Conservation (phyloP, 2,888 invertebrate species). For the Malthinus seriepunctatus region DNA sequence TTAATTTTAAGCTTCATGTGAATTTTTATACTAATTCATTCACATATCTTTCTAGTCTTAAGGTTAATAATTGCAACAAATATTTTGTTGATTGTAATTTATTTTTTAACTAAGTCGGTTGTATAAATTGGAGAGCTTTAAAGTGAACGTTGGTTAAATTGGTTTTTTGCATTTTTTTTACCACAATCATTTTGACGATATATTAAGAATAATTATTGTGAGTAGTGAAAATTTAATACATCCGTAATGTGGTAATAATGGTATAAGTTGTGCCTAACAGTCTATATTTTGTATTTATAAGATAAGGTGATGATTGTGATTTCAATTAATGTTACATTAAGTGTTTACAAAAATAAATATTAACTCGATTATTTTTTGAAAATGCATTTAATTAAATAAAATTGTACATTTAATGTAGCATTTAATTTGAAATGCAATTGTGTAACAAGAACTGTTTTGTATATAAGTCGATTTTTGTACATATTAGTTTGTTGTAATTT, state of each 20-base stretch:
- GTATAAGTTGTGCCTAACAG: constrained; percentile 16
- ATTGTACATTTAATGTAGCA: neutral
- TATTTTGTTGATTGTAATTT: constrained; percentile 3
- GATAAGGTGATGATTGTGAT: constrained; percentile 10
- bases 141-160: neutral
- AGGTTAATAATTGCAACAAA: constrained; percentile 11
- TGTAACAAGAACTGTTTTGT: constrained; percentile 16
- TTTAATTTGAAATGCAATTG: constrained; percentile 5
- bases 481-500: constrained; percentile 20
- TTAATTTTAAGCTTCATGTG: neutral
- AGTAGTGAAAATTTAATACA: constrained; percentile 4
- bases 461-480: constrained; percentile 19
- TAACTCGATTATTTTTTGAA: neutral
- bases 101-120: constrained; percentile 2
- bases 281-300: constrained; percentile 11
- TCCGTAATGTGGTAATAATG: constrained; percentile 11
- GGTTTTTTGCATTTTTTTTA: constrained; percentile 3
- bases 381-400: constrained; percentile 2
- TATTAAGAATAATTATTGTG: neutral
- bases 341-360: constrained; percentile 1
- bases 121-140: constrained; percentile 1
- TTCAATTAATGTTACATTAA: constrained; percentile 8
- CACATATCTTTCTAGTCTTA: constrained; percentile 19
- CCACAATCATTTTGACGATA: no score
- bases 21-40: neutral